Evolutionary conservation across 2,113 vertebrate genomes (phyloP).

Genomic region (Odocoileus hemionus): DNA sequence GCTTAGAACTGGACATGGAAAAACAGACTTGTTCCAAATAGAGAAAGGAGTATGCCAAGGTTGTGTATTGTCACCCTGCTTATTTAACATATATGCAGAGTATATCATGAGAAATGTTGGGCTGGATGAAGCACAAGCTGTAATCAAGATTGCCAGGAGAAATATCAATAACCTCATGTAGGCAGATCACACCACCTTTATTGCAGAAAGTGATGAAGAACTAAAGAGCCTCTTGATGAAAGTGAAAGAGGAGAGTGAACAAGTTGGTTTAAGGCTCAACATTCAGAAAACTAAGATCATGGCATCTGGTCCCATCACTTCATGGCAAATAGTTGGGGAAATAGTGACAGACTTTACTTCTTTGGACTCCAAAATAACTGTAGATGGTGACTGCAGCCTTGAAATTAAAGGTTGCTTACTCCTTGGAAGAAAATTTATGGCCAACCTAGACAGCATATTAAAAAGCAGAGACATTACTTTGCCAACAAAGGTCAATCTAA

Average conservation of each 20-base stretch:
- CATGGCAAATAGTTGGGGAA: background rate
- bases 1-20: background rate
- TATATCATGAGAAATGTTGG: background rate
- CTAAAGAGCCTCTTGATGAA: background rate
- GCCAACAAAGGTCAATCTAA: background rate
- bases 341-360: background rate
- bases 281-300: background rate
- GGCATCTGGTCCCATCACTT: background rate
- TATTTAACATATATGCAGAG: background rate
- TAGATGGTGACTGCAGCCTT: background rate
- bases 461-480: background rate
- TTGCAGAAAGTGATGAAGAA: background rate
- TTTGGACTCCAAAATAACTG: background rate
- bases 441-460: background rate
- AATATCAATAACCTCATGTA: background rate
- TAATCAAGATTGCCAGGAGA: background rate
- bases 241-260: background rate
- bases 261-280: background rate
- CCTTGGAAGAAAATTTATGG: background rate
- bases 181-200: background rate
- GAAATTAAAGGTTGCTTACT: background rate
- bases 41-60: background rate
- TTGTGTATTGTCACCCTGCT: background rate
- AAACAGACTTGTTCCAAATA: background rate
- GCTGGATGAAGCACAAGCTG: background rate